Evolutionary conservation across 1,140 invertebrate genomes (phyloP).

Genomic region (Calephelis nemesis): DNA sequence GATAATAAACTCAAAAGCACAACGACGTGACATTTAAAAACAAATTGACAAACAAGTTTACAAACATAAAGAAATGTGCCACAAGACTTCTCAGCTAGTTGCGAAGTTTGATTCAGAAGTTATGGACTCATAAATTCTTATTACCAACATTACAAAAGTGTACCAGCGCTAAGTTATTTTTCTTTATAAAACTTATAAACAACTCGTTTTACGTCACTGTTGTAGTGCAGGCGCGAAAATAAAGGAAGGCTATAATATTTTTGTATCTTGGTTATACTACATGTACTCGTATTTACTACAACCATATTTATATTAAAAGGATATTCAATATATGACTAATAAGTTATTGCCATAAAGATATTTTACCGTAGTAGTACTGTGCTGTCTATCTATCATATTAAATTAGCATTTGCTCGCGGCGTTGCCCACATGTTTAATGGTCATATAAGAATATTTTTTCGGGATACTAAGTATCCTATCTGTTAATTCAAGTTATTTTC

Average conservation of each 20-base stretch:
- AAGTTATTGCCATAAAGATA: too few relatives aligned
- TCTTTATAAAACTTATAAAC: constrained; percentile 13
- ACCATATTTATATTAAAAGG: too few relatives aligned
- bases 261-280: too few relatives aligned
- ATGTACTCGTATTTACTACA: too few relatives aligned
- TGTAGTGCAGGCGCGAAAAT: not conserved
- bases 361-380: too few relatives aligned
- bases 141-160: constrained; percentile 14
- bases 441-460: too few relatives aligned
- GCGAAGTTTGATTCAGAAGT: constrained; percentile 12
- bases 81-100: constrained; percentile 10
- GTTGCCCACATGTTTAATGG: too few relatives aligned
- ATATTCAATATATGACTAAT: too few relatives aligned
- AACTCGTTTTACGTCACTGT: not conserved
- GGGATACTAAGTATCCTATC: too few relatives aligned
- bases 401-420: too few relatives aligned
- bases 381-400: too few relatives aligned
- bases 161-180: constrained; percentile 14
- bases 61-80: constrained; percentile 5
- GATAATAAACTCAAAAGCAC: not conserved
- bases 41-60: constrained; percentile 2
- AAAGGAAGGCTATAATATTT: not conserved
- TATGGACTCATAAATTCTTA: constrained; percentile 14
- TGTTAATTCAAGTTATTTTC: too few relatives aligned
- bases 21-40: not conserved